Base-by-base conservation (phyloP, 2,113 vertebrate genomes). In the Hyla sarda region DNA sequence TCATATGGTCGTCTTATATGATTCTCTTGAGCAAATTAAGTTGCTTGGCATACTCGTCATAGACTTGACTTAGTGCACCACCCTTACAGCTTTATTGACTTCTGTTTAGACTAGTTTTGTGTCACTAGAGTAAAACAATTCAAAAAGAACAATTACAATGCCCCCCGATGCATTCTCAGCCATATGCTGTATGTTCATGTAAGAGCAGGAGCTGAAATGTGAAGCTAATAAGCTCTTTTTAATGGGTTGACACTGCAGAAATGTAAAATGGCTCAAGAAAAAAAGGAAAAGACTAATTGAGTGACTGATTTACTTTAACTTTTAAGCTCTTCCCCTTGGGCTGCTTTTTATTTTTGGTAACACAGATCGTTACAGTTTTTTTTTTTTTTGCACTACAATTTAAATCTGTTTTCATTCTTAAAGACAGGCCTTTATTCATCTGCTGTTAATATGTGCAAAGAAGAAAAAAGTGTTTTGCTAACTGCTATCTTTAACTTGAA, bases 241-340 rank as follows among this genome's bases (percentile, higher is more conserved):
- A 87, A 82, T 81, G 78, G 69, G 45, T 87, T 87, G 85, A 87
- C 78, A 41, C 77, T 73, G 85, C 85, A 87, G 67, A 87, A 87
- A 87, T 80, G 3, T 48, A 74, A 74, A 87, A 60, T 82, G 52
- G 69, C 34, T 80, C 21, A 52, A 77, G 54, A 67, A 48, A 85
- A 78, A 62, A 67, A 85, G 56, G 41, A 62, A 80, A 65, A 72
- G n/a, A 74, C 78, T 74, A 87, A 87, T 74, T 87, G 77, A 87
- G 52, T 62, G 85, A 87, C 67, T 87, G 85, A 87, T 87, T 87
- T 82, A 58, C 85, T 74, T 87, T 82, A 82, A 87, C 48, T 87
- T 81, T 73, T 60, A 87, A 73, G 54, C 41, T 37, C 77, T 82
- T 82, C 69, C 85, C 84, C 10, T 37, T 81, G 77, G 77, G 78